Evolutionary conservation across 2,113 vertebrate genomes (phyloP), one percentile per base, ranked within the genome.

Genomic region (Holacanthus passer): DNA sequence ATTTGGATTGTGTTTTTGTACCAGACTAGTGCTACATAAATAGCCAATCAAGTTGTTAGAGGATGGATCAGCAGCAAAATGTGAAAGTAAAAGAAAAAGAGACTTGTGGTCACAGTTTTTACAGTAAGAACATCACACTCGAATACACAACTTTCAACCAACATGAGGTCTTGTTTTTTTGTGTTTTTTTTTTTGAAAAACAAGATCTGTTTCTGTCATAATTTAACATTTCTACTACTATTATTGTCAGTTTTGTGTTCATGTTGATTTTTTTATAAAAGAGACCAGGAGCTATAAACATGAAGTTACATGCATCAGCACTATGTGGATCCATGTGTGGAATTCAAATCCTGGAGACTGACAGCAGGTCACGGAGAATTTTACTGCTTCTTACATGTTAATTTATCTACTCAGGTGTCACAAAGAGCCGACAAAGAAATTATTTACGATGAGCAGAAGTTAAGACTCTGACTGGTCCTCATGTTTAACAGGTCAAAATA

Each of bases 1-100:
- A 74, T 80, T 72, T 81, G 55, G 48, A 76, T 77, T 84, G 31
- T 84, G 24, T n/a, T 81, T 81, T 79, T 77, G 31, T 43, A 59
- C 78, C 71, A 12, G 41, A 69, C 41, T 62, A 22, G 41, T 43
- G 79, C 70, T 59, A 77, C 56, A 59, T 56, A 55, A 74, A 81
- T 45, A 68, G 39, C 32, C 52, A 64, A 48, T 77, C 16, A 59
- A 55, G 27, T 22, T 63, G 31, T 37, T 11, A 17, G 17, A 6
- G 11, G 27, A 35, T 53, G 27, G 17, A 39, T 14, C 4, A 2
- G 7, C 2, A 13, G 19, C 60, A 10, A 60, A 74, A 43, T 9
- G 20, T 35, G 22, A 9, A 35, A 7, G 20, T 29, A 19, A 66
- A 65, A 72, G 11, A 53, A 24, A 41, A n/a, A 20, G 14, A 3